Base-by-base conservation (phyloP, 1,140 invertebrate species). In the Drosophila santomea region DNA sequence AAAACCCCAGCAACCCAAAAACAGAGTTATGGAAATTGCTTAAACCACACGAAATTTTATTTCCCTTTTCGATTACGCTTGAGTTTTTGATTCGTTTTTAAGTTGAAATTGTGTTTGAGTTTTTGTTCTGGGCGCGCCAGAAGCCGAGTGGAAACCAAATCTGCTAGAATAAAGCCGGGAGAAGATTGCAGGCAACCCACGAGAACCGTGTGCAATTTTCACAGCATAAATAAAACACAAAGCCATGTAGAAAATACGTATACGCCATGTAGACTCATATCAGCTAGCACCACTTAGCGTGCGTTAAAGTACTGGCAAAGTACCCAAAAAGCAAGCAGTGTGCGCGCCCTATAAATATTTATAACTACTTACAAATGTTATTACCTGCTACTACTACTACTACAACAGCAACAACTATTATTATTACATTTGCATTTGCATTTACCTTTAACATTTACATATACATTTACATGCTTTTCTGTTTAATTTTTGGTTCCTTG, bases 141-240 rank as follows among this genome's bases (percentile, higher is more conserved):
- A 63, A 94, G 93, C 93, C 93, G 93, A 94, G 93, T 95, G 95
- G 94, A 95, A 95, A 95, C 95, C 95, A 95, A 95, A 95, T 95
- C 95, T 95, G 59, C 76, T 75, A 83, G 52, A 43, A 44, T 45
- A 43, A 48, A 28, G 56, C 38, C 25, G n/a, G 38, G 78, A 80
- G 78, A 80, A 68, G 71, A 90, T 89, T 90, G 85, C 80, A 85
- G 47, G 45, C 45, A 71, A 79, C 56, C 75, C 85, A 88, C 84
- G 76, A 89, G 84, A 77, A 81, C 67, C 50, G 48, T 74, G 52
- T 50, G 78, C 82, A 86, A 85, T 85, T 85, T 78, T 81, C 78
- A 48, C 66, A 72, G 50, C 43, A 74, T 78, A 55, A 80, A 82
- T 59, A 73, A 66, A 66, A 74, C 64, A 75, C 59, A 66, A 57